Percentiles rank a stretch among this genome's conserved stretches.
Conservation (phyloP, 2,888 invertebrate genomes). For the Psylliodes chrysocephalus region DNA sequence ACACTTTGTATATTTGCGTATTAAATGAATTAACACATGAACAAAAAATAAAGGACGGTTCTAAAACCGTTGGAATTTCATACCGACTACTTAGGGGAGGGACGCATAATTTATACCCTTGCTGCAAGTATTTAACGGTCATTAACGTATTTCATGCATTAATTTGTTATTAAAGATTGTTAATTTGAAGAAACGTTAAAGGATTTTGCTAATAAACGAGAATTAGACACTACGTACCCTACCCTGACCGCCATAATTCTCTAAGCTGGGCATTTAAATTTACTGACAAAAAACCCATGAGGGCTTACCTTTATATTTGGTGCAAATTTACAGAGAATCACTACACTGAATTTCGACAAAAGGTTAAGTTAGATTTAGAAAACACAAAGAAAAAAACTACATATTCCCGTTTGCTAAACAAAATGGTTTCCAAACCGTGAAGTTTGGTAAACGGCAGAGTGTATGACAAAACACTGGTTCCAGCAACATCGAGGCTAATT, state of each 20-base stretch:
- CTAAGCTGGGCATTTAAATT: slow-evolving; percentile 33
- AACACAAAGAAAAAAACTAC: slow-evolving; percentile 48
- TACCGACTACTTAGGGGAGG: slow-evolving; percentile 45
- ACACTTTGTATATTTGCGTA: background rate
- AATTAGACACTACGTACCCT: slow-evolving; percentile 10
- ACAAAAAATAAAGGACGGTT: slow-evolving; percentile 15
- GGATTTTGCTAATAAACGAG: background rate
- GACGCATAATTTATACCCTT: slow-evolving; percentile 34
- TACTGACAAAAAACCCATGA: slow-evolving; percentile 31
- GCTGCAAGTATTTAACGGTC: slow-evolving; percentile 5
- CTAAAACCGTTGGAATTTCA: slow-evolving; percentile 53
- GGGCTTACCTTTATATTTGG: slow-evolving; percentile 48
- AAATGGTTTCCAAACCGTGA: slow-evolving; percentile 63
- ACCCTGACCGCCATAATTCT: slow-evolving; percentile 29
- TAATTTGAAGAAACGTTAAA: background rate
- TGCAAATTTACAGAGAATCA: slow-evolving; percentile 41
- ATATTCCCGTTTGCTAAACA: slow-evolving; percentile 61
- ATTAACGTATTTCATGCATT: slow-evolving; percentile 11
- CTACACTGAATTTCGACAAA: slow-evolving; percentile 41
- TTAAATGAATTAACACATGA: background rate
- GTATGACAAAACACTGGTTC: slow-evolving; percentile 53
- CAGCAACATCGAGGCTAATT: slow-evolving; percentile 51
- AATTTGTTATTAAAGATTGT: background rate
- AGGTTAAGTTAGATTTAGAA: slow-evolving; percentile 42
- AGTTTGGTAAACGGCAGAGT: slow-evolving; percentile 58